Evolutionary conservation across 2,113 vertebrate species (phyloP), one percentile per base, ranked within the genome.

Genomic region (Mustela lutreola): DNA sequence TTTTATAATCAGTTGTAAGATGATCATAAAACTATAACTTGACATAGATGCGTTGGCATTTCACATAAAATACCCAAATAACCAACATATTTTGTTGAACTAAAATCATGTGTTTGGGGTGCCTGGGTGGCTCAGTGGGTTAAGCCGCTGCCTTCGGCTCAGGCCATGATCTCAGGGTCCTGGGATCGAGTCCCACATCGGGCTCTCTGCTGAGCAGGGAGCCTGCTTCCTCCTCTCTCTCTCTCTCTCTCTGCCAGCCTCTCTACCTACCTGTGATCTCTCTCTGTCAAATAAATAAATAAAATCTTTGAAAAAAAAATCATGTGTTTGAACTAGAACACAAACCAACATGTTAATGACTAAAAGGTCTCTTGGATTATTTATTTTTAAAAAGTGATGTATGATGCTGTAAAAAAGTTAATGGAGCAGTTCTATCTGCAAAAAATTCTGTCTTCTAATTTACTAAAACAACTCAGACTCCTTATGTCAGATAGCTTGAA

Each of bases 361-460:
- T 33, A 76, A 62, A 94, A 81, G 15, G 4, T 70, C 10, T 80
- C n/a, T 81, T 92, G 50, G 82, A 83, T 93, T 91, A 83, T 91
- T 83, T 95, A 75, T 87, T 87, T 93, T 76, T 45, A 79, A 92
- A 78, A 79, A 53, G 4, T 82, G 89, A 93, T 93, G 89, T 95
- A 95, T 93, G 50, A 76, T 93, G n/a, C 33, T 86, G 21, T 70
- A 71, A 58, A 42, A 67, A 89, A 91, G 19, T 75, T 91, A 96
- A 90, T 91, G 80, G 75, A 76, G 39, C 80, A 91, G 56, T 62
- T 96, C 12, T 89, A 42, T 84, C n/a, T 76, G 48, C 10, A 71
- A 67, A 91, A 95, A 31, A 60, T 81, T 75, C 22, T 60, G 5
- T 86, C 56, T 82, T 95, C 9, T 75, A 83, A 78, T 78, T 86